Evolutionary conservation across 2,113 vertebrate genomes (phyloP).

Genomic region (Melanocharis versteri): DNA sequence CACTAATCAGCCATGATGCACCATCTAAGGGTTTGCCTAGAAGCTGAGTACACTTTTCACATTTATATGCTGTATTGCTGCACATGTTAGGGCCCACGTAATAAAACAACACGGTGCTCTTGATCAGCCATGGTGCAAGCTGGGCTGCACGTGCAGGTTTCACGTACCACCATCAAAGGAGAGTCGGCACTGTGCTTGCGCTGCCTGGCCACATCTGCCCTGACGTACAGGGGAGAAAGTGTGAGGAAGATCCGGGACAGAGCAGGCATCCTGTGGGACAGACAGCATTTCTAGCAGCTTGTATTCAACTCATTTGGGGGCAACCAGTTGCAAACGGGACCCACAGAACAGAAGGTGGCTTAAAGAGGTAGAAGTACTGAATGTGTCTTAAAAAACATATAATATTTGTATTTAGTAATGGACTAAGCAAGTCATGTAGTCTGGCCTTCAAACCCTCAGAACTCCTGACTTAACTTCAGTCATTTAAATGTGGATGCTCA

Average conservation of each 20-base stretch:
- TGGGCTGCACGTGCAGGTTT: neutral
- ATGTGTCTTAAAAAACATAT: rapidly evolving
- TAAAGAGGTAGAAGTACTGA: neutral
- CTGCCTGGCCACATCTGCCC: neutral
- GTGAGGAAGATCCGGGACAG: rapidly evolving
- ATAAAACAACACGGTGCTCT: neutral
- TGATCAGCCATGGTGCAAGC: neutral
- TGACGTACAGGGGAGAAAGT: rapidly evolving
- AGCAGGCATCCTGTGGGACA: neutral
- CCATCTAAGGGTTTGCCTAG: neutral
- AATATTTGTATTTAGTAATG: neutral
- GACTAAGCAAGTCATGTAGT: neutral
- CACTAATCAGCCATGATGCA: neutral
- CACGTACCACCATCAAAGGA: neutral
- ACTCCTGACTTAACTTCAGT: neutral
- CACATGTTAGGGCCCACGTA: neutral
- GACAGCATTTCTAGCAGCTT: neutral
- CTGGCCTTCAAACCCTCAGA: neutral
- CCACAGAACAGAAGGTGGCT: neutral
- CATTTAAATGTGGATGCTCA: neutral
- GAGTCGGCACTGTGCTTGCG: neutral
- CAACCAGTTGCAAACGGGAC: neutral
- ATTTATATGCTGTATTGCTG: neutral
- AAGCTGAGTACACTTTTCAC: neutral
- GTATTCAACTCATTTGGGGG: neutral